Percentiles rank a stretch among this genome's conserved stretches.
phyloP scores from a whole-genome alignment of 2,113 vertebrate genomes.

The Hemibagrus wyckioides region DNA sequence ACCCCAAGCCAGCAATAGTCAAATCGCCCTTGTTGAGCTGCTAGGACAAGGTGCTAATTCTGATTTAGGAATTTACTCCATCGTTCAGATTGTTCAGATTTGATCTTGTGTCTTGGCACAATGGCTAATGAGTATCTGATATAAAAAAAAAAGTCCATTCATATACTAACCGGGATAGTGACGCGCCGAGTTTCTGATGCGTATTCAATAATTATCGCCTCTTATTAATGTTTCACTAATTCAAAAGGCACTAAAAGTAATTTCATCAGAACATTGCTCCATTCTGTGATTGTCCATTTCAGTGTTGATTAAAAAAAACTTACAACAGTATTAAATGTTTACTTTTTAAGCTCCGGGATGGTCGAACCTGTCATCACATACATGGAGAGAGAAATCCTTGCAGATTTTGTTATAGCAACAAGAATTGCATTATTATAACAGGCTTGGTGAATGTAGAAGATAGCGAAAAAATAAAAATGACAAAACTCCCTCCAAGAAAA shows the following conservation, averaged over 20 bases:
- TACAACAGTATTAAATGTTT: not conserved
- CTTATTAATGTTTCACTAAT: not conserved
- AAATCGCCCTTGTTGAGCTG: constrained; percentile 11
- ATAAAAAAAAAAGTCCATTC: not conserved
- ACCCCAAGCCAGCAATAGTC: constrained; percentile 34
- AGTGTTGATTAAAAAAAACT: not conserved
- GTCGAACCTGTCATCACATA: not conserved
- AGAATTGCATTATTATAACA: not conserved
- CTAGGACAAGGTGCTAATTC: not conserved
- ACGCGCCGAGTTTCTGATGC: not conserved
- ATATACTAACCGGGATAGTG: not conserved
- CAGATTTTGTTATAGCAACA: constrained; percentile 15
- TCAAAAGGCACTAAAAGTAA: not conserved
- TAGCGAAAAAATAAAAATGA: not conserved
- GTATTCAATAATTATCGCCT: not conserved
- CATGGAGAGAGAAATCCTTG: not conserved
- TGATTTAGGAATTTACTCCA: not conserved
- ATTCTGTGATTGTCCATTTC: not conserved
- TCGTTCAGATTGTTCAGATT: not conserved
- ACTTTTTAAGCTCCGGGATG: not conserved
- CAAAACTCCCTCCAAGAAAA: not conserved
- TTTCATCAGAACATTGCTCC: not conserved
- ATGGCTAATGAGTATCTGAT: not conserved
- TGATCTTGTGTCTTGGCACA: not conserved
- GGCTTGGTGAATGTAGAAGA: not conserved